These are phyloP conservation scores for Chrysomallon squamiferum DNA, from an alignment of 1,140 invertebrate species.

Conservation along the genomic window DNA sequence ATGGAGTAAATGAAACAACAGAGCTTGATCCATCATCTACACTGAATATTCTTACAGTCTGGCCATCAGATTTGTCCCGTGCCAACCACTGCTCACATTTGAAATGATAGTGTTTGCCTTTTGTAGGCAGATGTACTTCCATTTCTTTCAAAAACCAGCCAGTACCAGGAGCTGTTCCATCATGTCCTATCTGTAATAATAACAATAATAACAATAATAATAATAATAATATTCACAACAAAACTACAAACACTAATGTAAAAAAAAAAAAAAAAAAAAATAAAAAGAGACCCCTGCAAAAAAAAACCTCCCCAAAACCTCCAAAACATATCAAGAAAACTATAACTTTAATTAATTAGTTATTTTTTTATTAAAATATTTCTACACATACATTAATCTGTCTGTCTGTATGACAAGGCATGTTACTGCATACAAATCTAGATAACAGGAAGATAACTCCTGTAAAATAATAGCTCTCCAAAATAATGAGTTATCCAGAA, in stretches of 20 bases:
- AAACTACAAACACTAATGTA: not conserved
- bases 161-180: conserved; percentile 53
- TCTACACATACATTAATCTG: no score
- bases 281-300: no score
- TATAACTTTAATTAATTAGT: no score
- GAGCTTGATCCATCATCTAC: conserved; percentile 58
- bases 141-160: conserved; percentile 63
- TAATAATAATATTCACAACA: no score
- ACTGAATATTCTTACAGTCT: conserved; percentile 50
- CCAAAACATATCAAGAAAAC: no score
- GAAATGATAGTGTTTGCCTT: conserved; percentile 61
- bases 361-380: no score
- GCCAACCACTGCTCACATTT: conserved; percentile 60
- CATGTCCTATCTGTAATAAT: conserved; percentile 57
- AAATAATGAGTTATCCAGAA: no score
- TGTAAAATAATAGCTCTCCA: no score
- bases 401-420: no score
- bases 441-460: no score
- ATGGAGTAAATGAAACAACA: conserved; percentile 58
- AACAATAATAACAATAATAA: no score
- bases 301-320: not conserved
- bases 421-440: no score
- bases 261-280: not conserved
- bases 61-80: conserved; percentile 56
- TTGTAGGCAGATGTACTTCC: conserved; percentile 60